Evolutionary conservation across 2,113 vertebrate species (phyloP).

Genomic region (Chamaetylas fuelleborni): DNA sequence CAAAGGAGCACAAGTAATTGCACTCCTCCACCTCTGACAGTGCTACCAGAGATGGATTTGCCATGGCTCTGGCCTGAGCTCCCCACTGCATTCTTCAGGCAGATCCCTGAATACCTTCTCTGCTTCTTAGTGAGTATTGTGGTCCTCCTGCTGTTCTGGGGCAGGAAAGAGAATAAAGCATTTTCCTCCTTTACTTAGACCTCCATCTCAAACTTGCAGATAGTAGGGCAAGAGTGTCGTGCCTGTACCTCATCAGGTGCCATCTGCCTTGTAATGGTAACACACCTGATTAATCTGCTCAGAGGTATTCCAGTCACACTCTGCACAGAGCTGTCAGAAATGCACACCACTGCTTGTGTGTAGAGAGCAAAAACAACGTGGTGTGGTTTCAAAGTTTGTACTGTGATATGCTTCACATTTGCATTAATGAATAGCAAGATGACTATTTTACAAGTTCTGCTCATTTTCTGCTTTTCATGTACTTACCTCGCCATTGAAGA

Average conservation of each 20-base stretch:
- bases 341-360: not conserved
- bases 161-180: not conserved
- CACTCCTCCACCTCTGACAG: not conserved
- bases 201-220: not conserved
- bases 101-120: not conserved
- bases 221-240: not conserved
- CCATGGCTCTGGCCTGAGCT: not conserved
- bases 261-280: not conserved
- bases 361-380: not conserved
- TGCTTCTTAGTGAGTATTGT: not conserved
- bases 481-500: conserved; percentile 96
- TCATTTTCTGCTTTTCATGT: not conserved
- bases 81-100: not conserved
- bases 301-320: not conserved
- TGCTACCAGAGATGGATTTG: not conserved
- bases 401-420: not conserved
- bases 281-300: not conserved
- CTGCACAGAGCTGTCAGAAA: not conserved
- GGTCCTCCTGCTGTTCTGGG: not conserved
- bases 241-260: not conserved
- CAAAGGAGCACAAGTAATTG: not conserved
- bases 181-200: not conserved
- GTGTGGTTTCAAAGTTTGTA: not conserved
- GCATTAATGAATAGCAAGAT: not conserved
- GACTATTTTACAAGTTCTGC: not conserved